Conservation (phyloP, 2,888 invertebrate species). For the Peribatodes rhomboidaria region DNA sequence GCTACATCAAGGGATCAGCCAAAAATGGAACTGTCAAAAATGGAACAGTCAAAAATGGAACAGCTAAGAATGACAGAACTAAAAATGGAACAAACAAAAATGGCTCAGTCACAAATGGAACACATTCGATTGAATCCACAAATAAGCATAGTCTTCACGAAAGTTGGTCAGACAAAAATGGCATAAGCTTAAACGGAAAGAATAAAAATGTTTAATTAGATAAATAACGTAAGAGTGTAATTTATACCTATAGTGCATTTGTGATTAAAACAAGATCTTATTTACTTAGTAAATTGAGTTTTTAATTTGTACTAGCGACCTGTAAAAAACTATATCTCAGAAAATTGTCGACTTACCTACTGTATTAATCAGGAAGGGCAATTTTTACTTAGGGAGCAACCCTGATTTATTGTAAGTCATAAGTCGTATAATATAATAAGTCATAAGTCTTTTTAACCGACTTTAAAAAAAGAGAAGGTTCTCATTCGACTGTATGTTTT, state of each 20-base stretch:
- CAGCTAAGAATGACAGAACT: constrained; percentile 1
- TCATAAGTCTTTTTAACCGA: too few species aligned
- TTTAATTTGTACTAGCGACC: too few species aligned
- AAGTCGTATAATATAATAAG: too few species aligned
- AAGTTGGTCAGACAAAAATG: background rate
- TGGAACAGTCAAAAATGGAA: constrained; percentile 8
- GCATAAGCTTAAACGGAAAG: constrained; percentile 10
- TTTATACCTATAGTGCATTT: background rate
- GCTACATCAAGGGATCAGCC: constrained; percentile 9
- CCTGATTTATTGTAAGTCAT: too few species aligned
- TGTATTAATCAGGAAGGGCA: too few species aligned
- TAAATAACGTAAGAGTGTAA: background rate
- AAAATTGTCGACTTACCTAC: too few species aligned
- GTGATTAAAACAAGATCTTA: background rate
- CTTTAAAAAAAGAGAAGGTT: too few species aligned
- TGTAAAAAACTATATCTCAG: too few species aligned
- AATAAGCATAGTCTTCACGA: constrained; percentile 8
- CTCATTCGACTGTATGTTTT: too few species aligned
- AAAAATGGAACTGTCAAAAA: constrained; percentile 15
- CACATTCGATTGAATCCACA: background rate
- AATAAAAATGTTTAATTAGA: constrained; percentile 13
- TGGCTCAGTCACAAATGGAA: constrained; percentile 13
- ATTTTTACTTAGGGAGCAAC: too few species aligned
- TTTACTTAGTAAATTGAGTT: too few species aligned
- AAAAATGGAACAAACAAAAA: constrained; percentile 6